Percentiles rank a stretch among this genome's conserved stretches.
These are phyloP conservation scores for Leptopilina drosophilae DNA, from an alignment of 2,888 invertebrate genomes.

Conservation along the genomic window DNA sequence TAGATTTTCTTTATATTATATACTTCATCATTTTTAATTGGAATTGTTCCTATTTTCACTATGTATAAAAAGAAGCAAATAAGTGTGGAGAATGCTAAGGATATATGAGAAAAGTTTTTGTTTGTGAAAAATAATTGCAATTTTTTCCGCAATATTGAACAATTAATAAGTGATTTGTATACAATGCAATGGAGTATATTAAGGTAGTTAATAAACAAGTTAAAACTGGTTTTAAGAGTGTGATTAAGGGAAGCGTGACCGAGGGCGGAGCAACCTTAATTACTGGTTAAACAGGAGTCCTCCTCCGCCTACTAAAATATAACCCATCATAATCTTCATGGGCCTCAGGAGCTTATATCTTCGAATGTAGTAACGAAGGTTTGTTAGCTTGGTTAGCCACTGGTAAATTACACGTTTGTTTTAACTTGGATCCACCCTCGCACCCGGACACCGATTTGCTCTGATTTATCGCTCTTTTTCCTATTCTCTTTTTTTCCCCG, in stretches of 20 bases:
- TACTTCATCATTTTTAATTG: too few relatives aligned
- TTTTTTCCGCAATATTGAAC: not conserved
- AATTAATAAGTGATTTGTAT: not conserved
- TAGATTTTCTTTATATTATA: too few relatives aligned
- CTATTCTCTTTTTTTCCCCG: not conserved
- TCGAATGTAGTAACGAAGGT: constrained; percentile 58
- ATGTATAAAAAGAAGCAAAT: too few relatives aligned
- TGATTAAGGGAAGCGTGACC: constrained; percentile 67
- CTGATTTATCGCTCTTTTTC: constrained; percentile 66
- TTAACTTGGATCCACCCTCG: constrained; percentile 61
- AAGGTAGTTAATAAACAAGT: constrained; percentile 33
- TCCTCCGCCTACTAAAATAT: constrained; percentile 74
- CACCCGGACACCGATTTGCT: constrained; percentile 59
- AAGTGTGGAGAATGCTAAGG: too few relatives aligned
- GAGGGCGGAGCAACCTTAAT: constrained; percentile 74
- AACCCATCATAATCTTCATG: constrained; percentile 72
- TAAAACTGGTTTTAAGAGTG: constrained; percentile 43
- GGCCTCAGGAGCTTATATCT: constrained; percentile 53
- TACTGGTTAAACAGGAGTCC: constrained; percentile 75
- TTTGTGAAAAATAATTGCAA: too few relatives aligned
- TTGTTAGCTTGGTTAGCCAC: constrained; percentile 68
- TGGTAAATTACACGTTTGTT: constrained; percentile 76
- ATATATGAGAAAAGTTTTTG: too few relatives aligned
- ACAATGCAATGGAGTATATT: not conserved
- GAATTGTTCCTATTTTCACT: too few relatives aligned